phyloP scores from a whole-genome alignment of 2,113 vertebrate species.

The Elephas maximus region DNA sequence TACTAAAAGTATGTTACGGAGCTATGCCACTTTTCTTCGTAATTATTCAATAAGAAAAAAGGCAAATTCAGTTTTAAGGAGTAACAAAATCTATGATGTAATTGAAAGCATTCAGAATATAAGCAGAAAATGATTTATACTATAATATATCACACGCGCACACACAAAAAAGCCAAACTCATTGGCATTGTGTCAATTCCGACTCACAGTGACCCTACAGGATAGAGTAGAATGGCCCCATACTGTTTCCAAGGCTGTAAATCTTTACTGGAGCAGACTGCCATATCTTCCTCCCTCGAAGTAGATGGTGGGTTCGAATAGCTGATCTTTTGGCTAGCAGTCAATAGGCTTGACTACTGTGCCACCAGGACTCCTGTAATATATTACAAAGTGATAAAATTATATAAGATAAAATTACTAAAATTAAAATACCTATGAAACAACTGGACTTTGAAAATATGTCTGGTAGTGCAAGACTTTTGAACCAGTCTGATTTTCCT shows the following conservation, averaged over 20 bases:
- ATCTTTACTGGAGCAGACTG: too few relatives aligned
- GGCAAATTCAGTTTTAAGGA: conserved; percentile 20
- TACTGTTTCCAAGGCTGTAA: too few relatives aligned
- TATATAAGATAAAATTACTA: not conserved
- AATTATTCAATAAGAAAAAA: not conserved
- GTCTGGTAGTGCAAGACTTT: not conserved
- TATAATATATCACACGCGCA: not conserved
- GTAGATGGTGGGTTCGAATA: too few relatives aligned
- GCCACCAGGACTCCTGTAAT: not conserved
- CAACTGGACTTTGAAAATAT: conserved; percentile 14
- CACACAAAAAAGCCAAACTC: too few relatives aligned
- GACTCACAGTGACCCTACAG: too few relatives aligned
- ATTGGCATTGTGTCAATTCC: too few relatives aligned
- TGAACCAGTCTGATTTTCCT: not conserved
- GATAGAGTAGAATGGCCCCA: too few relatives aligned
- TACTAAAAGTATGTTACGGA: not conserved
- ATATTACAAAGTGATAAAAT: not conserved
- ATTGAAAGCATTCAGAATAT: conserved; percentile 23
- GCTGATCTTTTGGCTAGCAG: too few relatives aligned
- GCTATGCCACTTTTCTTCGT: not conserved
- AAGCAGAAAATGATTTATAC: not conserved
- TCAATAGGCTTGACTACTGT: too few relatives aligned
- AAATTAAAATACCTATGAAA: not conserved
- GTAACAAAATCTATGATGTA: not conserved
- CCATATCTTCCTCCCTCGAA: too few relatives aligned